A percentile compares a stretch with the other conserved stretches of the same genome.
phyloP scores from a whole-genome alignment of 2,888 invertebrate genomes.

The Ditula angustiorana region DNA sequence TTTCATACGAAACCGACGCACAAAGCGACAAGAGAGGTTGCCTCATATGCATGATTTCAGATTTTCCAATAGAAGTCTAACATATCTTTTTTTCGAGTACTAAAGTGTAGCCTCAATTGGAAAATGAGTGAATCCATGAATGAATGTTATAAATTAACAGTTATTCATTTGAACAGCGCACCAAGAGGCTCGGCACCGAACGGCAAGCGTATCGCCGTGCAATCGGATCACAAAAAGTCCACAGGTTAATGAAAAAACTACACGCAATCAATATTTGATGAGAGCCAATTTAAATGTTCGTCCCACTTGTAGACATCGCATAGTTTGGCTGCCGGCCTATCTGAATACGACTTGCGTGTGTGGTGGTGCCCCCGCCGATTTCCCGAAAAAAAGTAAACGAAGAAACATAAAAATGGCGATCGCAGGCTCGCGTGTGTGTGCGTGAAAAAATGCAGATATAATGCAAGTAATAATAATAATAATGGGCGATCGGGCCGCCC shows the following conservation, averaged over 20 bases:
- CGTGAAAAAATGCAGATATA: constrained; percentile 84
- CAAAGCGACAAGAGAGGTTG: too few species aligned
- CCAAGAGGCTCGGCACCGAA: constrained; percentile 52
- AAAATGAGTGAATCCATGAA: too few species aligned
- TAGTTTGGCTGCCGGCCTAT: constrained; percentile 72
- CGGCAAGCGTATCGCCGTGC: constrained; percentile 58
- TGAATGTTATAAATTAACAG: constrained; percentile 16
- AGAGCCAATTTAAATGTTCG: constrained; percentile 84
- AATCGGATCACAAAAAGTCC: constrained; percentile 70
- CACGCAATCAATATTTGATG: constrained; percentile 85
- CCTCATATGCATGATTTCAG: too few species aligned
- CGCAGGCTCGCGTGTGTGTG: constrained; percentile 69
- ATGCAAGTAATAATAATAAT: constrained; percentile 85
- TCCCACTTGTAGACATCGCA: constrained; percentile 85
- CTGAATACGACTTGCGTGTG: constrained; percentile 56
- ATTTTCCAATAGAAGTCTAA: too few species aligned
- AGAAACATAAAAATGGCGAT: constrained; percentile 81
- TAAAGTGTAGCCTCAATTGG: too few species aligned
- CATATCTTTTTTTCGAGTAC: too few species aligned
- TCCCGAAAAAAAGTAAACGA: constrained; percentile 78
- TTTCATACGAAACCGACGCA: too few species aligned
- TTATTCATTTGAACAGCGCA: constrained; percentile 22
- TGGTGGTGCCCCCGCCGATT: constrained; percentile 69
- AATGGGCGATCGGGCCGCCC: constrained; percentile 78
- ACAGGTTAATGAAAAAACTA: constrained; percentile 83